phyloP scores from a whole-genome alignment of 1,140 invertebrate species.

The Drosophila lacertosa region DNA sequence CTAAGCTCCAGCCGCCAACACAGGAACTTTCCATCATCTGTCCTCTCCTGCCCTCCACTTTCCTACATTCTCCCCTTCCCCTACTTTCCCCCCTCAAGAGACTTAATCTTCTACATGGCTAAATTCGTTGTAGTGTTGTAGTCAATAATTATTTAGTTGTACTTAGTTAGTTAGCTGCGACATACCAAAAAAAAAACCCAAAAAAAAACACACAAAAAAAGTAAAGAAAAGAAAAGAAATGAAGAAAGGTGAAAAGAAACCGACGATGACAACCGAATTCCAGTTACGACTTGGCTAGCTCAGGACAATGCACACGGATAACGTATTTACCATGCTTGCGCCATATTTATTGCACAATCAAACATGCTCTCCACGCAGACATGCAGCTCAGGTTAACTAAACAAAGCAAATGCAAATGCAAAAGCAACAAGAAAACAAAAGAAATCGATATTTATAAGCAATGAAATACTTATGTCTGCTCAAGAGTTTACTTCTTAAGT shows the following conservation, averaged over 20 bases:
- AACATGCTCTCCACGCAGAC: slow-evolving; percentile 58
- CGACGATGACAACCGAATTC: slow-evolving; percentile 28
- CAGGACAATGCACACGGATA: slow-evolving; percentile 73
- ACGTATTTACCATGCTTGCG: slow-evolving; percentile 57
- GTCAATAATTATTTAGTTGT: slow-evolving; percentile 81
- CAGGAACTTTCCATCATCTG: slow-evolving; percentile 26
- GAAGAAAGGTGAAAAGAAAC: slow-evolving; percentile 29
- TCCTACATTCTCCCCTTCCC: slow-evolving; percentile 3
- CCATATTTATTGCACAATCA: slow-evolving; percentile 77
- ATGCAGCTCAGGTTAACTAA: slow-evolving; percentile 70
- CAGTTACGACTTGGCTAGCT: slow-evolving; percentile 56
- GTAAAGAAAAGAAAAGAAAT: slow-evolving; percentile 30
- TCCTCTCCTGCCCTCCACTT: slow-evolving; percentile 23
- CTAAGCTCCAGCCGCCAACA: slow-evolving; percentile 50
- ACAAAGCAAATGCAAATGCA: slow-evolving; percentile 33
- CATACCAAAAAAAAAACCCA: slow-evolving; percentile 79
- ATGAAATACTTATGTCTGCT: slow-evolving; percentile 65
- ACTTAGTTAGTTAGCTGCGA: slow-evolving; percentile 80
- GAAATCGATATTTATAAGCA: slow-evolving; percentile 18
- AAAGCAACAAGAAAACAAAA: slow-evolving; percentile 14
- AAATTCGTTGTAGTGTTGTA: slow-evolving; percentile 70
- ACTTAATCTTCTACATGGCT: slow-evolving; percentile 65
- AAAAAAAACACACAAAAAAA: slow-evolving; percentile 26
- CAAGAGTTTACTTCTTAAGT: slow-evolving; percentile 70
- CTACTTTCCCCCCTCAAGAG: slow-evolving; percentile 25